A percentile compares a stretch with the other conserved stretches of the same genome.
These are phyloP conservation scores for Acheta domesticus DNA, from an alignment of 2,888 invertebrate species.

Conservation along the genomic window DNA sequence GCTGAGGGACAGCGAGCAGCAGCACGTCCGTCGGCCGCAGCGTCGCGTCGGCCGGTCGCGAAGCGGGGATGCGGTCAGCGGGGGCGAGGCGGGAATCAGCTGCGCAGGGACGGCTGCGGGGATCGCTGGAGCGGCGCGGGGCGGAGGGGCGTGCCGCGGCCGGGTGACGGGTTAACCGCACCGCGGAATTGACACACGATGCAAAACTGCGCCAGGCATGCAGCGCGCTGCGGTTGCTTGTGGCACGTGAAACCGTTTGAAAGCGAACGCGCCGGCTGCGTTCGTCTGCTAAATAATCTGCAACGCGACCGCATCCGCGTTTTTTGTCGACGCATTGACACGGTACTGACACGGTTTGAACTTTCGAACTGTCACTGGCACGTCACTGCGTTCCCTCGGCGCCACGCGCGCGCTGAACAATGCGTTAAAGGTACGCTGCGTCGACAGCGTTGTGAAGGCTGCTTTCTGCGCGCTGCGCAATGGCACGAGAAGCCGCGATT, in stretches of 20 bases:
- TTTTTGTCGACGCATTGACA: constrained; percentile 4
- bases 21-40: neutral
- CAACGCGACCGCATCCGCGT: neutral
- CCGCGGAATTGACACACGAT: constrained; percentile 7
- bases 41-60: neutral
- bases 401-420: too few relatives aligned
- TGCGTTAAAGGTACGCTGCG: too few relatives aligned
- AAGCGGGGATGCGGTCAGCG: neutral
- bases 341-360: neutral
- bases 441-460: too few relatives aligned
- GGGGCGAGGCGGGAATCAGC: too few relatives aligned
- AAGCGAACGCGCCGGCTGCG: neutral
- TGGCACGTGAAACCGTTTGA: constrained; percentile 7
- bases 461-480: too few relatives aligned
- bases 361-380: too few relatives aligned
- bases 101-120: neutral
- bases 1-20: too few relatives aligned
- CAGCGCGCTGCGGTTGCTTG: neutral
- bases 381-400: too few relatives aligned
- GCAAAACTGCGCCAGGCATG: constrained; percentile 7
- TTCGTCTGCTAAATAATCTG: neutral
- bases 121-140: neutral
- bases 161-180: constrained; percentile 1
- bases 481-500: too few relatives aligned
- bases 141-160: neutral